Evolutionary conservation across 1,140 invertebrate species (phyloP).

Genomic region (Dryas iulia): DNA sequence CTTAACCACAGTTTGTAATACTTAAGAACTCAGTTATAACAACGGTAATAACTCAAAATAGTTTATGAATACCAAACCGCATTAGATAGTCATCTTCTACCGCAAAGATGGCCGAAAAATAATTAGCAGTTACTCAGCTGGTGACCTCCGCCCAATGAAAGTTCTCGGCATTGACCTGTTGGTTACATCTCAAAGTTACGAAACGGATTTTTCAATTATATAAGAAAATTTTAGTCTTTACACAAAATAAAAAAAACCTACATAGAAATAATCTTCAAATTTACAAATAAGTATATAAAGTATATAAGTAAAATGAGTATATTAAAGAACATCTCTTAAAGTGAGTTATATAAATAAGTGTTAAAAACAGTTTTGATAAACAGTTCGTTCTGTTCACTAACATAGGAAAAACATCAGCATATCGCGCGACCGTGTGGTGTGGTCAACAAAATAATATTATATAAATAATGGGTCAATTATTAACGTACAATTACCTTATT

Average conservation of each 20-base stretch:
- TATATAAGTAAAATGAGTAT: too few species aligned
- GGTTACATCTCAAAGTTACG: conserved; percentile 1
- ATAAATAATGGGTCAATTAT: neutral
- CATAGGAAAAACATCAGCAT: too few species aligned
- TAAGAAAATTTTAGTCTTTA: conserved; percentile 10
- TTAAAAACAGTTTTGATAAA: too few species aligned
- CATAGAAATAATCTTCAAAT: too few species aligned
- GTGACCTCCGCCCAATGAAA: neutral
- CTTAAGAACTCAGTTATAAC: conserved; percentile 18
- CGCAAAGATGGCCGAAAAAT: conserved; percentile 62
- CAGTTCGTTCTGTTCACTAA: too few species aligned
- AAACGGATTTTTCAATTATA: conserved; percentile 15
- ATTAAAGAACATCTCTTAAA: too few species aligned
- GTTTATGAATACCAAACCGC: conserved; percentile 49
- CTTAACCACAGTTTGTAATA: neutral
- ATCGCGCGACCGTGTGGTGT: too few species aligned
- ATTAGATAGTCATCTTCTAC: conserved; percentile 47
- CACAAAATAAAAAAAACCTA: neutral
- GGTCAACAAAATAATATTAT: neutral
- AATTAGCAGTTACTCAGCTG: conserved; percentile 61
- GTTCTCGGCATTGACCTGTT: conserved; percentile 6
- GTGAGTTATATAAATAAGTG: too few species aligned
- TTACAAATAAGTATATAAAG: too few species aligned
- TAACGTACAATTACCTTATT: conserved; percentile 46
- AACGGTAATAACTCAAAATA: conserved; percentile 15